phyloP scores from a whole-genome alignment of 2,888 invertebrate species.

The Leptinotarsa juncta region DNA sequence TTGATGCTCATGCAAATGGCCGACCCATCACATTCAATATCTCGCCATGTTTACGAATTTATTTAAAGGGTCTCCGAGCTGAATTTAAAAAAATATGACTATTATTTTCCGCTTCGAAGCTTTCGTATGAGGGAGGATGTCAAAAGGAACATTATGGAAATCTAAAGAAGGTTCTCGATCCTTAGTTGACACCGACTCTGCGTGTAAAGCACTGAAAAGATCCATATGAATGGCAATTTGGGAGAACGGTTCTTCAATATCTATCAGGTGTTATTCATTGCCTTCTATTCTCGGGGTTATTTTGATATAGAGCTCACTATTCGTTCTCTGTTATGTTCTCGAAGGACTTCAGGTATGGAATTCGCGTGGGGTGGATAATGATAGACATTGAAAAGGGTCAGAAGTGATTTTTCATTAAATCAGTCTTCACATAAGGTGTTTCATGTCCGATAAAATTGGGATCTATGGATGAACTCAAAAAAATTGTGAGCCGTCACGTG shows the following conservation, averaged over 20 bases:
- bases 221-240: constrained; percentile 1
- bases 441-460: too few relatives aligned
- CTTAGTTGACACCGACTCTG: constrained; percentile 30
- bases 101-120: constrained; percentile 37
- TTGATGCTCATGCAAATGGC: constrained; percentile 6
- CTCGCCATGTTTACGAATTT: constrained; percentile 18
- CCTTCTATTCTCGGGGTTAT: constrained; percentile 1
- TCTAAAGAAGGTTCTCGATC: constrained; percentile 30
- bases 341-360: background rate
- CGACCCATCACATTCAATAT: constrained; percentile 16
- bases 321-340: background rate
- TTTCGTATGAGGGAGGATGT: constrained; percentile 29
- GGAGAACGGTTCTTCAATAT: constrained; percentile 16
- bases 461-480: too few relatives aligned
- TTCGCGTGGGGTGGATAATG: background rate
- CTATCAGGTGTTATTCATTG: constrained; percentile 23
- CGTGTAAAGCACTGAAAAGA: constrained; percentile 28
- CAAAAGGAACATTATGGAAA: constrained; percentile 37
- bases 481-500: too few relatives aligned
- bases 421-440: too few relatives aligned
- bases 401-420: too few relatives aligned
- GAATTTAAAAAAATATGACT: constrained; percentile 35
- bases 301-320: constrained; percentile 13
- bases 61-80: constrained; percentile 24
- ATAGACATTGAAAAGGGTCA: too few relatives aligned